Base-by-base conservation (phyloP, 1,140 invertebrate species). In the Drosophila truncata region DNA sequence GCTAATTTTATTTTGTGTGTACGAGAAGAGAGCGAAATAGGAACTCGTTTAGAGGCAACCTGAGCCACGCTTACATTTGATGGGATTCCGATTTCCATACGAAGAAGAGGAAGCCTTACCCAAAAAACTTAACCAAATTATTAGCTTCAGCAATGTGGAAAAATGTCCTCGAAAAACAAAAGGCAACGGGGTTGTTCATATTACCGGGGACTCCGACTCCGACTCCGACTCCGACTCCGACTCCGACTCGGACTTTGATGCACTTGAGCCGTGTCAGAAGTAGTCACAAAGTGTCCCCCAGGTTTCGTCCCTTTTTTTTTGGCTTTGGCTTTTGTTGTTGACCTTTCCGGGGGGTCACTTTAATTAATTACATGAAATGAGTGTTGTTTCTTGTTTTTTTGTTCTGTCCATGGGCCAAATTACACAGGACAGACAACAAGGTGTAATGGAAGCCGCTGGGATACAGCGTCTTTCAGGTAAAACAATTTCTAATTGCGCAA, bases 21-120 rank as follows among this genome's bases (percentile, higher is more conserved):
- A 71, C 69, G 58, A 18, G 23, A 41, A 25, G 63, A 5, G 66
- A 49, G 66, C 41, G 63, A 55, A 64, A 59, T 70, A 29, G 35
- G 39, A 18, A 29, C 46, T 27, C 25, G 46, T 16, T 9, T 25
- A 14, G 54, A n/a, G 69, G 83, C 55, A 87, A 80, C 80, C 76
- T 83, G 83, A 87, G 83, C 66, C 70, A 67, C 63, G 71, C 70
- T 82, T 76, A 87, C 83, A 87, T 87, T 87, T 82, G 67, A 87
- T 87, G 80, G 83, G 83, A 77, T 87, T 87, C 83, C 71, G 37
- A 73, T 88, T 71, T 75, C 63, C 82, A 86, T 82, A 18, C 41
- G 49, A 29, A 14, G 31, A 67, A 49, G 76, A 67, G 42, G 76
- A 81, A 72, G 80, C 69, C 80, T 35, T 80, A 49, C 46, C 20